Evolutionary conservation across 2,888 invertebrate species (phyloP), one percentile per base, ranked within the genome.

Genomic region (Ctenicera cuprea): DNA sequence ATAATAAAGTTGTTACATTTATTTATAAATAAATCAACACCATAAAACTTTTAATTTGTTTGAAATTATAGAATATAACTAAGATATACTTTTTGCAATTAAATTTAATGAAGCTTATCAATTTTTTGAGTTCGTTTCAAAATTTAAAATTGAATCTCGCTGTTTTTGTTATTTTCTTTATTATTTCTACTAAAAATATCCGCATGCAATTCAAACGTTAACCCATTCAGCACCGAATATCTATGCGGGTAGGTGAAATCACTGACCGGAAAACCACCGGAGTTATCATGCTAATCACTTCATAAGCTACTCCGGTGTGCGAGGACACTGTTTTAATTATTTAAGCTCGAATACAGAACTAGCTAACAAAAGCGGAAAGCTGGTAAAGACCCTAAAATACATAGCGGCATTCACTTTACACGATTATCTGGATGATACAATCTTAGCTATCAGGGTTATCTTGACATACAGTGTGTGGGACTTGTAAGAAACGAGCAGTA

Each of bases 381-480:
- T 26, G 14, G 14, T 22, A 43, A 45, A 63, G 30, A 45, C 8
- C 61, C 14, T 12, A 62, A 48, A 33, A 50, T 37, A 37, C 38
- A 52, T 38, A 52, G 52, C 20, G 22, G 52, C 50, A 37, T 48
- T 50, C 33, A 20, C 43, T 67, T 33, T 26, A 67, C 11, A 45
- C 16, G 26, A 18, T 62, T 69, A 69, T 69, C 69, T 62, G 18
- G 38, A 37, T 52, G 38, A 20, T 52, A 69, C 20, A 50, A 59
- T 69, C 69, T 69, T 52, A 26, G 52, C 38, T 62, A 69, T 69
- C 62, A 9, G 69, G 26, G 62, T 62, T 69, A 69, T 69, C 69
- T 59, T 52, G 38, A 52, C 61, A 41, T 69, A 22, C 48, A 16
- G 16, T 45, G 62, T 59, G 38, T 20, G 59, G 38, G 59, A 59